Percentiles rank a stretch among this genome's conserved stretches.
Conservation (phyloP, 2,113 vertebrate species). For the Promerops cafer region DNA sequence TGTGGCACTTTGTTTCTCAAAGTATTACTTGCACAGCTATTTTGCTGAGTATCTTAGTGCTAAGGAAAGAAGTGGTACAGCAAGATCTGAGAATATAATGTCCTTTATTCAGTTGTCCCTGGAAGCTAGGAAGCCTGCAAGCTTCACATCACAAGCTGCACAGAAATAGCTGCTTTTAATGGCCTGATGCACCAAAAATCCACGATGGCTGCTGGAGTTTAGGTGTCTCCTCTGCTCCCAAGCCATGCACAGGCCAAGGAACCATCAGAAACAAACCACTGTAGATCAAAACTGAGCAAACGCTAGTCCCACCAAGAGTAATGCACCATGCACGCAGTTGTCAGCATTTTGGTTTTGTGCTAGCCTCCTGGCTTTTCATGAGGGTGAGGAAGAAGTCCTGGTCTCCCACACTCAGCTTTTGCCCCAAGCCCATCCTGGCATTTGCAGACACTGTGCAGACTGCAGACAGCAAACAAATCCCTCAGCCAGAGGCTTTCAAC, state of each 20-base stretch:
- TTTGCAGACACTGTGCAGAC: neutral
- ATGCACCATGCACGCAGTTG: neutral
- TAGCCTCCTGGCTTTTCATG: neutral
- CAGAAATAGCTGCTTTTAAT: neutral
- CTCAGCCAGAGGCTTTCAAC: neutral
- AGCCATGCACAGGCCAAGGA: neutral
- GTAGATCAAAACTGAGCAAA: neutral
- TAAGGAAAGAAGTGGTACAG: neutral
- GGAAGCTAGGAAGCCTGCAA: neutral
- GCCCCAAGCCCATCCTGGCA: too few relatives aligned
- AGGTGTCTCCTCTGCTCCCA: neutral
- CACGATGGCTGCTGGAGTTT: neutral
- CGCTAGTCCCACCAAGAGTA: neutral
- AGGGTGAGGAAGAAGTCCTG: neutral
- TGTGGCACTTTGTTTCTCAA: neutral
- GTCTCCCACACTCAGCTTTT: neutral
- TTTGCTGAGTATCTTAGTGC: neutral
- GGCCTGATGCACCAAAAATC: neutral
- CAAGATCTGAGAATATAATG: neutral
- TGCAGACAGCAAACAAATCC: neutral
- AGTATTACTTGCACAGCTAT: neutral
- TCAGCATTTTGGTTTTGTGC: neutral
- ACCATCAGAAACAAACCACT: neutral
- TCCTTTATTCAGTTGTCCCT: neutral
- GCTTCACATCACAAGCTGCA: neutral